phyloP scores from a whole-genome alignment of 2,113 vertebrate species.

The Oriolus oriolus region DNA sequence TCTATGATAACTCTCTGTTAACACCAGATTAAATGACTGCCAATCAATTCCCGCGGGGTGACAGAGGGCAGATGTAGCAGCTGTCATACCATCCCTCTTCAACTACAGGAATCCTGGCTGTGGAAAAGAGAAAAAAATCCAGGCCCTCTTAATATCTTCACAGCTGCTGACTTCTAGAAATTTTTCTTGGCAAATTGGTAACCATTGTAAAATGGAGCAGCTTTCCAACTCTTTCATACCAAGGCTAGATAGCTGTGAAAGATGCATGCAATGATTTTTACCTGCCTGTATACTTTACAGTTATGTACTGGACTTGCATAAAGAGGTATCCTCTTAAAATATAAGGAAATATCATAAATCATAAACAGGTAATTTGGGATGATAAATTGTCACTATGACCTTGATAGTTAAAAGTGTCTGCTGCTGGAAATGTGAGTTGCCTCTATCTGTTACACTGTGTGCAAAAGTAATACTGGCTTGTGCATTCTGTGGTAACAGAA shows the following conservation, averaged over 20 bases:
- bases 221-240: background rate
- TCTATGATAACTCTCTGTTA: background rate
- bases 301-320: background rate
- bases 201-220: background rate
- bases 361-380: background rate
- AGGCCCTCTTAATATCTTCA: background rate
- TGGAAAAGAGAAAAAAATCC: conserved; percentile 12
- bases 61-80: conserved; percentile 24
- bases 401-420: background rate
- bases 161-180: background rate
- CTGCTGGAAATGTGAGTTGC: background rate
- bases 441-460: background rate
- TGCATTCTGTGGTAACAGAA: background rate
- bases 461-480: background rate
- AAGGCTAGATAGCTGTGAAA: background rate
- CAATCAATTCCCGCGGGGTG: background rate
- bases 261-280: background rate
- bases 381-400: background rate
- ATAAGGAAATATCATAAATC: background rate
- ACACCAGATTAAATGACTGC: conserved; percentile 26
- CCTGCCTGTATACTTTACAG: background rate
- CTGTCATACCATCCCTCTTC: conserved; percentile 1
- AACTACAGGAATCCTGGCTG: conserved; percentile 4
- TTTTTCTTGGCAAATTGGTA: background rate
- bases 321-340: background rate